Evolutionary conservation across 2,888 invertebrate genomes (phyloP).

Genomic region (Caenorhabditis panamensis): DNA sequence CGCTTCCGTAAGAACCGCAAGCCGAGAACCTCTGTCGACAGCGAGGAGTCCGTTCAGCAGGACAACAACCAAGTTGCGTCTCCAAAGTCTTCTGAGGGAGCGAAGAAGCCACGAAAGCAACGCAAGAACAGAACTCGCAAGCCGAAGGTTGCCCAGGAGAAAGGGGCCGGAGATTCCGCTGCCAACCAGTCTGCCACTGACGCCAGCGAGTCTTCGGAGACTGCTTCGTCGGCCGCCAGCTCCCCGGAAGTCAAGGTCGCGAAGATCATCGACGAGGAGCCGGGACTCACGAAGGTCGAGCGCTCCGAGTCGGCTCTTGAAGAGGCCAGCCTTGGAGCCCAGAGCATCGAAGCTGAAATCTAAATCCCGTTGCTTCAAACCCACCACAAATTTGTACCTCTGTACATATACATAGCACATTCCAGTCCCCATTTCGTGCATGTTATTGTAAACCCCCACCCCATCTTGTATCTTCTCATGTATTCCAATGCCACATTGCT

Average conservation of each 20-base stretch:
- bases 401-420: slow-evolving; percentile 50
- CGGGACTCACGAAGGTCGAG: slow-evolving; percentile 30
- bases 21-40: slow-evolving; percentile 32
- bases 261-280: slow-evolving; percentile 46
- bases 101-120: slow-evolving; percentile 52
- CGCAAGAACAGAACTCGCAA: slow-evolving; percentile 49
- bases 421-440: slow-evolving; percentile 41
- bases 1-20: slow-evolving; percentile 59
- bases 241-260: slow-evolving; percentile 37
- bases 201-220: slow-evolving; percentile 23
- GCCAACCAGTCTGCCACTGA: slow-evolving; percentile 14
- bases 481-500: slow-evolving; percentile 49
- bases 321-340: slow-evolving; percentile 59
- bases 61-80: slow-evolving; percentile 10
- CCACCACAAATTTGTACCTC: slow-evolving; percentile 37
- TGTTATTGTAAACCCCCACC: slow-evolving; percentile 28
- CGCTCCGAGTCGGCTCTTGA: slow-evolving; percentile 55
- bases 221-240: slow-evolving; percentile 7
- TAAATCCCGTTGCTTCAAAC: slow-evolving; percentile 25
- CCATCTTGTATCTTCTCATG: background rate
- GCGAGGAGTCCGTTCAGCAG: slow-evolving; percentile 20
- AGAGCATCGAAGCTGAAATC: slow-evolving; percentile 55
- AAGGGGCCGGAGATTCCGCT: slow-evolving; percentile 40
- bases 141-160: slow-evolving; percentile 12
- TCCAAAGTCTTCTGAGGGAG: slow-evolving; percentile 18